Evolutionary conservation across 1,140 invertebrate species (phyloP).

Genomic region (Ylistrum balloti): DNA sequence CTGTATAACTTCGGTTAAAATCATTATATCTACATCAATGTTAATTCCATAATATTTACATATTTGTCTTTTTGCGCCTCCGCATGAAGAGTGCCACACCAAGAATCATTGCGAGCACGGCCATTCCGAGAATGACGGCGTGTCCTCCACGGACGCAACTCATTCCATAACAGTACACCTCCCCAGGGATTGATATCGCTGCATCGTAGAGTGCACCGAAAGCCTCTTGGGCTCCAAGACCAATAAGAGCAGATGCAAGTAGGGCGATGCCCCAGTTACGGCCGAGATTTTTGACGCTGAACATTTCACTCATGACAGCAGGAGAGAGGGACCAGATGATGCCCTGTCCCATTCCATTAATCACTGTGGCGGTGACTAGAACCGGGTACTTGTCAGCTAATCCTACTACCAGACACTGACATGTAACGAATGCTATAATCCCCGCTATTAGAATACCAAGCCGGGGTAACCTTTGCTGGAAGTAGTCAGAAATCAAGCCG

Average conservation of each 20-base stretch:
- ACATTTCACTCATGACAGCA: conserved; percentile 68
- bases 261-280: conserved; percentile 70
- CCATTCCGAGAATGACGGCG: not conserved
- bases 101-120: not conserved
- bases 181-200: not conserved
- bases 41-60: too few species aligned
- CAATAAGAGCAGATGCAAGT: conserved; percentile 54
- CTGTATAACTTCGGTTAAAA: too few species aligned
- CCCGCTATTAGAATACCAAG: conserved; percentile 41
- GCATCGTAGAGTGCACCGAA: conserved; percentile 66
- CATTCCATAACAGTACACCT: not conserved
- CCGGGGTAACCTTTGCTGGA: conserved; percentile 59
- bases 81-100: not conserved
- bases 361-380: conserved; percentile 57
- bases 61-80: not conserved
- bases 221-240: conserved; percentile 57
- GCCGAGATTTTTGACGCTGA: conserved; percentile 64
- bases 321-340: conserved; percentile 66
- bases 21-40: too few species aligned
- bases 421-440: conserved; percentile 8
- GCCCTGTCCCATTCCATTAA: conserved; percentile 62
- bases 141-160: not conserved
- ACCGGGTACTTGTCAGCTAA: conserved; percentile 51
- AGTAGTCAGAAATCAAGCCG: conserved; percentile 63
- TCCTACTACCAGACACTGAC: conserved; percentile 24